Percentiles rank a stretch among this genome's conserved stretches.
Conservation (phyloP, 2,797 vertebrate species). For the Macropus fuliginosus region DNA sequence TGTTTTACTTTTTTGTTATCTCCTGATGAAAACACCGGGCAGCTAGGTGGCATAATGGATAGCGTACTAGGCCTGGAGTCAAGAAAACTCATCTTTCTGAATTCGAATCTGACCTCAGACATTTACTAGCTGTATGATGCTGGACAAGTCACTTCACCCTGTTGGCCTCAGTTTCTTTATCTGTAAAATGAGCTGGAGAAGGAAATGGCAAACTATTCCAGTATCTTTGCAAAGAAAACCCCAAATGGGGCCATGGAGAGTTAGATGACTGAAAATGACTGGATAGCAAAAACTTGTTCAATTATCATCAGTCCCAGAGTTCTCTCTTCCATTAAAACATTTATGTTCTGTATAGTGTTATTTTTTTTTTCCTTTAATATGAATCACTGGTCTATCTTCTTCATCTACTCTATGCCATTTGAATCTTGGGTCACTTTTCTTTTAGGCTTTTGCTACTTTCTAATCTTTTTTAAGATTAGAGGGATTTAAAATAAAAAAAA, state of each 20-base stretch:
- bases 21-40: not conserved
- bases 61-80: not conserved
- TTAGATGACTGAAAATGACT: not conserved
- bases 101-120: not conserved
- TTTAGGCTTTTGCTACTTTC: not conserved
- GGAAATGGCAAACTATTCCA: not conserved
- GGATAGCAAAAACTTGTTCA: not conserved
- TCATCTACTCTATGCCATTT: not conserved
- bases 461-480: not conserved
- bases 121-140: not conserved
- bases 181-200: not conserved
- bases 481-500: not conserved
- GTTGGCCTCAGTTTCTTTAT: not conserved
- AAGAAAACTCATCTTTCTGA: not conserved
- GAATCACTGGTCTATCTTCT: constrained; percentile 2
- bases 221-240: not conserved
- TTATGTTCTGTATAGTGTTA: not conserved
- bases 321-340: constrained; percentile 38
- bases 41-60: not conserved
- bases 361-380: not conserved
- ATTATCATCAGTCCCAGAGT: constrained; percentile 30
- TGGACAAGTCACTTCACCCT: not conserved
- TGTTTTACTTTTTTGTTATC: not conserved
- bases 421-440: not conserved
- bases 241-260: not conserved